Percentiles rank a stretch among this genome's conserved stretches.
phyloP scores from a whole-genome alignment of 2,113 vertebrate species.

The Gambusia affinis region DNA sequence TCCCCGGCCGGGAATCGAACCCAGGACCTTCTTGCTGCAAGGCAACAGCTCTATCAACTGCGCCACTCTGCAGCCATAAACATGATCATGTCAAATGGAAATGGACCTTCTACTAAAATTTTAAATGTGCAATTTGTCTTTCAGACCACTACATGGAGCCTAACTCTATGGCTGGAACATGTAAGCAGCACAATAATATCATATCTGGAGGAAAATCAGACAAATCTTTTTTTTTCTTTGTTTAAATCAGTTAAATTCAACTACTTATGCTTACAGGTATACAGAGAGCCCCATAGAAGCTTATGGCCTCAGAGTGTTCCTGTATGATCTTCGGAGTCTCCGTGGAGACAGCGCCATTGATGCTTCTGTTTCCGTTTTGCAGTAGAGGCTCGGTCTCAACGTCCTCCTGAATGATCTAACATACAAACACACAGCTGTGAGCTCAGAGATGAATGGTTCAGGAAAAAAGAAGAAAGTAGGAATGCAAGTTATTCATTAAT shows the following conservation, averaged over 20 bases:
- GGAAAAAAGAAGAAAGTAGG: not conserved
- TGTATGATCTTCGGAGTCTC: conserved; percentile 39
- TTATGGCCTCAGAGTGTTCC: conserved; percentile 85
- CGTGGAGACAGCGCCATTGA: conserved; percentile 49
- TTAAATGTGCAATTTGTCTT: not conserved
- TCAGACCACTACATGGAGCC: conserved; percentile 5
- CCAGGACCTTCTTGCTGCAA: too few relatives aligned
- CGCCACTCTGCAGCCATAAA: too few relatives aligned
- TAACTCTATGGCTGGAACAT: not conserved
- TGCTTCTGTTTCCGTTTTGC: conserved; percentile 36
- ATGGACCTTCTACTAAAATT: not conserved
- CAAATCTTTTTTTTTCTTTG: not conserved
- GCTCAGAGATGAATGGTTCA: not conserved
- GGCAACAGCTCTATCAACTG: too few relatives aligned
- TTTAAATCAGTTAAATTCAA: not conserved
- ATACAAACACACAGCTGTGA: conserved; percentile 10
- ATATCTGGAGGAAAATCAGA: not conserved
- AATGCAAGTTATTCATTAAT: too few relatives aligned
- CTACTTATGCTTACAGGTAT: conserved; percentile 87
- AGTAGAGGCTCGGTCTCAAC: conserved; percentile 72
- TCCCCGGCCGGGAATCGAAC: too few relatives aligned
- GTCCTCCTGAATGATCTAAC: conserved; percentile 53
- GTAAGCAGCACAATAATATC: not conserved
- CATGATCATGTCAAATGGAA: not conserved
- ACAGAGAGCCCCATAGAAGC: conserved; percentile 87